Base-by-base conservation (phyloP, 1,140 invertebrate species). In the Vollenhovia emeryi region DNA sequence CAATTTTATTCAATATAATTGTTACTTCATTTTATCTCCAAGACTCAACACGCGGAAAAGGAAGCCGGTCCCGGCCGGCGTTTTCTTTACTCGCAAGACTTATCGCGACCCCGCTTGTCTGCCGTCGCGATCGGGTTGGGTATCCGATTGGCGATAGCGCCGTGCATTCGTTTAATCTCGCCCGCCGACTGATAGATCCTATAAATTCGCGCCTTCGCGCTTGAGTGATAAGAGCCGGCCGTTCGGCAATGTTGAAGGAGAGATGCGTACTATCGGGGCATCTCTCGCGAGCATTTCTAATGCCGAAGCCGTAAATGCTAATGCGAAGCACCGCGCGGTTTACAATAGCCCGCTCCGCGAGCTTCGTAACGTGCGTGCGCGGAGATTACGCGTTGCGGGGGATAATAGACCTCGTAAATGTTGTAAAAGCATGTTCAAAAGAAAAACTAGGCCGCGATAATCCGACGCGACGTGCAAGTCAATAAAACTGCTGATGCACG, bases 251-350 rank as follows among this genome's bases (percentile, higher is more conserved):
- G 27, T 64, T 24, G 21, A 71, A 30, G 11, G 2, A 15, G 27
- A 69, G 11, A 80, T 55, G 69, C 13, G 8, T 52, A 27, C 15
- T 30, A 45, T 69, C 43, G 21, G n/a, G 3, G 18, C 30, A 57
- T 57, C 64, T n/a, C n/a, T n/a, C 24, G 0, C 55, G 40, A 80
- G 24, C 45, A 15, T 21, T 21, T 48, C 15, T 50, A 68, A 50
- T 50, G 43, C 75, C 40, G 59, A 78, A 78, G 75, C 43, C 75
- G 30, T 50, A 68, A 68, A 79, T 2, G 5, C 8, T 66, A 50
- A 79, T 79, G n/a, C 24, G 75, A 79, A 79, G 75, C 30, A 68
- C 43, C 75, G 15, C 30, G 15, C n/a, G 33, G n/a, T 15, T 78
- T 64, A 48, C 1, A 50, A 36, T 9, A 64, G 0, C 6, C 33